Evolutionary conservation across 2,888 invertebrate species (phyloP), one percentile per base, ranked within the genome.

Genomic region (Agriopis aurantiaria): DNA sequence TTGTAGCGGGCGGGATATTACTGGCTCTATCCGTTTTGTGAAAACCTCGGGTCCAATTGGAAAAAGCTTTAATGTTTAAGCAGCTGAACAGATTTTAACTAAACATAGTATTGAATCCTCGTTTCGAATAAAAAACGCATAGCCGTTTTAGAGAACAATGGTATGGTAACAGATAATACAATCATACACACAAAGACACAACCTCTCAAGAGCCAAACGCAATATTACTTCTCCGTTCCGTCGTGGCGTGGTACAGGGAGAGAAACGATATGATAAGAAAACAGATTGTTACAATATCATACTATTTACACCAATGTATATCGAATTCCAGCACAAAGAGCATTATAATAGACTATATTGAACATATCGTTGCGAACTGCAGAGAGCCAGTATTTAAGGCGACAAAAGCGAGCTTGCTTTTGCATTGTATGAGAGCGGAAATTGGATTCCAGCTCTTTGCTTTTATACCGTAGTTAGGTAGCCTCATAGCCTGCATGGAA

Each of bases 391-490:
- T 76, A 80, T 77, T 79, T 74, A 78, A 72, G 78, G 75, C 75
- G 78, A 79, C 75, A 78, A 78, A 75, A 77, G 74, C 71, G 67
- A 72, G 74, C 72, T n/a, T 79, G 78, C 53, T 60, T 65, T 69
- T 69, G 69, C 74, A 76, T 81, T 80, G 82, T 80, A 79, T 78
- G 75, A 76, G 73, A 83, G 65, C 83, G 83, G 84, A 84, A 83
- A 86, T 84, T 85, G 79, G 78, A 81, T 80, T 78, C 72, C 70
- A 74, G 69, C 72, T 75, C 61, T 72, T 67, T 61, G 69, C 63
- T 69, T 74, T 71, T 69, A 71, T 73, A 67, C 41, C 61, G 55
- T 69, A 70, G 65, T 70, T 74, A 70, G 49, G 53, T 71, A 57
- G 46, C 56, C 51, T 57, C 41, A 52, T 69, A 59, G 41, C 58